These are phyloP conservation scores for Apomyelois bistriatella DNA, from an alignment of 2,888 invertebrate species.

Conservation along the genomic window DNA sequence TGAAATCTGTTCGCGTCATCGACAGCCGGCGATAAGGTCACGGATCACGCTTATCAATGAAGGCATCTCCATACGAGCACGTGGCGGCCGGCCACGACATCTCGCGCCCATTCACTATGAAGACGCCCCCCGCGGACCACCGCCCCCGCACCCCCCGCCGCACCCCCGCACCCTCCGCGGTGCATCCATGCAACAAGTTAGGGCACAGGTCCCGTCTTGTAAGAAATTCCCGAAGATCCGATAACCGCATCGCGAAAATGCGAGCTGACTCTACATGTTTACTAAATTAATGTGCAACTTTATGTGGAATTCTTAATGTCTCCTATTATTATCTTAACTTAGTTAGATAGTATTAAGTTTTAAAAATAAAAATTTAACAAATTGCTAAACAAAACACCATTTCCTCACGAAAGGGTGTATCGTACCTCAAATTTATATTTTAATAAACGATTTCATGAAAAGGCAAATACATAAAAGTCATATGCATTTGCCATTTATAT, in stretches of 20 bases:
- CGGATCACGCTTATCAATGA: slow-evolving; percentile 76
- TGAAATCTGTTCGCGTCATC: slow-evolving; percentile 46
- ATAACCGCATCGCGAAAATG: slow-evolving; percentile 31
- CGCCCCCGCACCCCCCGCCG: slow-evolving; percentile 34
- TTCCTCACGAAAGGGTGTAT: background rate
- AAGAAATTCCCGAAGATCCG: slow-evolving; percentile 64
- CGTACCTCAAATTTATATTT: background rate
- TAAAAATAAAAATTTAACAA: no score
- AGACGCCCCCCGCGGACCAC: slow-evolving; percentile 51
- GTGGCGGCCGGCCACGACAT: slow-evolving; percentile 74
- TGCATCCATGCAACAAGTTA: slow-evolving; percentile 80
- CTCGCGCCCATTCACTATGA: slow-evolving; percentile 79
- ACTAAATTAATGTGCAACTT: no score
- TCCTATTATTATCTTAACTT: no score
- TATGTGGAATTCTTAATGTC: no score
- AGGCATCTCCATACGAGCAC: slow-evolving; percentile 77
- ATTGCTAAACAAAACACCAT: no score
- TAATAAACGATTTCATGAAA: background rate
- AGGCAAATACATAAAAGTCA: background rate
- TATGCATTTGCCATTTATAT: slow-evolving; percentile 15
- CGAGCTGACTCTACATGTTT: background rate
- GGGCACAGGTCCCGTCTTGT: slow-evolving; percentile 63
- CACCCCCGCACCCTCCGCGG: slow-evolving; percentile 56
- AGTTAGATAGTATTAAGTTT: no score
- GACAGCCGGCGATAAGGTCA: slow-evolving; percentile 67